These are phyloP conservation scores for Neoarius graeffei DNA, from an alignment of 2,113 vertebrate species.

Conservation along the genomic window DNA sequence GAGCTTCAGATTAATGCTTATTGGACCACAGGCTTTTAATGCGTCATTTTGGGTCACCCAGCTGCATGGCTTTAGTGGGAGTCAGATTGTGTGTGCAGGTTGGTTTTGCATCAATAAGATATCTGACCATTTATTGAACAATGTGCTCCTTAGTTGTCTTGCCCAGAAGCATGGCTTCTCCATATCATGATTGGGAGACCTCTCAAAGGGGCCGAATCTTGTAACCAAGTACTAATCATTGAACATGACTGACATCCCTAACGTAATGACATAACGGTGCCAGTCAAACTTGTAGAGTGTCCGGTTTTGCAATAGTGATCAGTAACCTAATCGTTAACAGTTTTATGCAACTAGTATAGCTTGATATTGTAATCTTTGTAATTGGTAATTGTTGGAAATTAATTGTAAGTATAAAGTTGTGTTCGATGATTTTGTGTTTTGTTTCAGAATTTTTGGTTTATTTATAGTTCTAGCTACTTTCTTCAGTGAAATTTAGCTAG, in stretches of 20 bases:
- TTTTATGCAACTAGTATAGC: neutral
- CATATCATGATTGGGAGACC: neutral
- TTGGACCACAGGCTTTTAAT: neutral
- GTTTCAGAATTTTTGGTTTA: neutral
- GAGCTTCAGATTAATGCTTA: neutral
- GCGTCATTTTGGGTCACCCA: neutral
- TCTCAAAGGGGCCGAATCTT: neutral
- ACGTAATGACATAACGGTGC: too few relatives aligned
- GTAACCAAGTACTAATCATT: neutral
- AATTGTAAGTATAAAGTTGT: neutral
- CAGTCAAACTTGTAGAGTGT: neutral
- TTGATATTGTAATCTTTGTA: neutral
- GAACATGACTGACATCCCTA: neutral
- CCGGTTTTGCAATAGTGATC: neutral
- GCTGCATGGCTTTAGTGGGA: neutral
- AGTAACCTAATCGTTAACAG: neutral
- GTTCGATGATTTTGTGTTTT: neutral
- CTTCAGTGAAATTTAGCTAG: neutral
- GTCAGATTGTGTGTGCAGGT: neutral
- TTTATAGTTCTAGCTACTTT: neutral
- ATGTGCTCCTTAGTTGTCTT: neutral
- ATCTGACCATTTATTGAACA: neutral
- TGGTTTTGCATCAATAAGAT: neutral
- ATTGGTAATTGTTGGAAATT: neutral
- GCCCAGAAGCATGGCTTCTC: neutral